These are phyloP conservation scores for Ceramica pisi DNA, from an alignment of 2,888 invertebrate genomes.

Conservation along the genomic window DNA sequence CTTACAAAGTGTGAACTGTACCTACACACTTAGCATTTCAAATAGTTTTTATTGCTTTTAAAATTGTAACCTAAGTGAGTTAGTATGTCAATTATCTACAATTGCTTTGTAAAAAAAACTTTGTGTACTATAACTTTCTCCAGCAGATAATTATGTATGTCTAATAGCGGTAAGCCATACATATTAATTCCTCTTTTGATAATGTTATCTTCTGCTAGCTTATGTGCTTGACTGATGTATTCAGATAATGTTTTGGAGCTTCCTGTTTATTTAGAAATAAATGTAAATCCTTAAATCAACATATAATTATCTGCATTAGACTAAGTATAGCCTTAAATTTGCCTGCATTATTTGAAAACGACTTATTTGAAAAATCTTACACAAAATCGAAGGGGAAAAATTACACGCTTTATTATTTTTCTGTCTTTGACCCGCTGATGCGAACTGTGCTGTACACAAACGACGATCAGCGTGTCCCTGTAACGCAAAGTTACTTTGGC, in stretches of 20 bases:
- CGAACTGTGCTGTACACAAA: too few species aligned
- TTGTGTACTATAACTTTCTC: conserved; percentile 19
- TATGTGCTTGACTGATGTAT: background rate
- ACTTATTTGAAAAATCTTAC: too few species aligned
- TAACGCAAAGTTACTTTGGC: background rate
- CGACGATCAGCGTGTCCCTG: too few species aligned
- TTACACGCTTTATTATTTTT: background rate
- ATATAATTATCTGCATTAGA: background rate
- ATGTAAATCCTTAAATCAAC: conserved; percentile 11
- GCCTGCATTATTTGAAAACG: background rate
- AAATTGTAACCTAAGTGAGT: conserved; percentile 1
- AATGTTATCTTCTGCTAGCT: conserved; percentile 1
- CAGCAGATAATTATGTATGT: too few species aligned
- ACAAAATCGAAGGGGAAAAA: too few species aligned
- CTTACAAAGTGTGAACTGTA: background rate
- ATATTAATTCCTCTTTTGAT: background rate
- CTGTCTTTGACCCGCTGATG: background rate
- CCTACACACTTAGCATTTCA: conserved; percentile 1
- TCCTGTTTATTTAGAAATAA: conserved; percentile 15
- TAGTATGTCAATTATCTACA: conserved; percentile 17
- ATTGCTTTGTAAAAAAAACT: conserved; percentile 2
- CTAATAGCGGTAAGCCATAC: background rate
- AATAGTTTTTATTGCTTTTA: background rate
- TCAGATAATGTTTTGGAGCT: conserved; percentile 2
- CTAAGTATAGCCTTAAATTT: background rate